Conservation (phyloP, 2,888 invertebrate genomes). For the Nipponacmea schrenckii region DNA sequence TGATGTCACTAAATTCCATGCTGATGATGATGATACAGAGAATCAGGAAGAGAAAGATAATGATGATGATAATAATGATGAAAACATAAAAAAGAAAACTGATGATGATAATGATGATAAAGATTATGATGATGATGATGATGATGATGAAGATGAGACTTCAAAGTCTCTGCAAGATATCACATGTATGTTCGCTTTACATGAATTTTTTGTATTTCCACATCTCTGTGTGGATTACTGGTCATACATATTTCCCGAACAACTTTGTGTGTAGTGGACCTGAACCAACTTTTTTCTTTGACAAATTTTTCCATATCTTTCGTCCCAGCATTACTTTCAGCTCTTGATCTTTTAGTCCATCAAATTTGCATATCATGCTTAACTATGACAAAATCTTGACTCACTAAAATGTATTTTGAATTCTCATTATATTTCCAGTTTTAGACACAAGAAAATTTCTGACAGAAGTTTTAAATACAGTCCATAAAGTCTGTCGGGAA, state of each 20-base stretch:
- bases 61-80: constrained; percentile 19
- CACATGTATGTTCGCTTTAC: background rate
- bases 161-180: constrained; percentile 1
- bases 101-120: constrained; percentile 4
- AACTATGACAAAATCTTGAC: too few species aligned
- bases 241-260: too few species aligned
- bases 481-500: constrained; percentile 47
- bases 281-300: too few species aligned
- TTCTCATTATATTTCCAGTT: constrained; percentile 34
- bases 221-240: too few species aligned
- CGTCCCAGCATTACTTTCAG: too few species aligned
- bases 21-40: constrained; percentile 28
- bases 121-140: constrained; percentile 7
- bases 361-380: too few species aligned
- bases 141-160: background rate
- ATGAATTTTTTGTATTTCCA: too few species aligned
- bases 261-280: too few species aligned
- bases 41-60: constrained; percentile 24
- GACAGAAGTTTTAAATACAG: constrained; percentile 39
- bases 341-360: too few species aligned
- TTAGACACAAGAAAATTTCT: constrained; percentile 46
- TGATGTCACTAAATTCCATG: constrained; percentile 39
- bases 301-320: too few species aligned
- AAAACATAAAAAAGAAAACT: constrained; percentile 10
- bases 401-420: too few species aligned